Evolutionary conservation across 2,888 invertebrate genomes (phyloP), one percentile per base, ranked within the genome.

Genomic region (Drosophila pegasa): DNA sequence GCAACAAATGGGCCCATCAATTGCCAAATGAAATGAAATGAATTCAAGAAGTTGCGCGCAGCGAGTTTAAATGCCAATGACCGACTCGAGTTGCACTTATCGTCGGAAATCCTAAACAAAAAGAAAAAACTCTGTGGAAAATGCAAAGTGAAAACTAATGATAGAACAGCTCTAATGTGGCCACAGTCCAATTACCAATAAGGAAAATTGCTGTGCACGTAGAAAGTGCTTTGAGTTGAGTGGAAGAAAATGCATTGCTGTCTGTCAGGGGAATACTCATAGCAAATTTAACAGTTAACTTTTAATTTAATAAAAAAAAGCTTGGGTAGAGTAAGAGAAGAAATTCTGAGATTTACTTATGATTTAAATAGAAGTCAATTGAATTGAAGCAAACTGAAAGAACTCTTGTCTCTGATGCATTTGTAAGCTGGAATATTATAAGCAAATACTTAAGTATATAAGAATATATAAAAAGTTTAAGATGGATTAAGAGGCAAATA

Each of bases 11-110:
- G 57, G 66, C 58, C 62, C 73, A 79, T 79, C 70, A 79, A 79
- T 72, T 79, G 66, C 63, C 78, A 79, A 77, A 72, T 78, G 71
- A 72, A 77, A 72, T 78, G 71, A 72, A 77, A 75, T 62, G 75
- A 75, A 71, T 75, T 71, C 66, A 71, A 78, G 78, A 74, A 73
- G 69, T 61, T 60, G 55, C 35, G 38, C n/a, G 50, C 35, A 12
- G 27, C 47, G 33, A 76, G 73, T 69, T 71, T 63, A 68, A 77
- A 80, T 77, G 80, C 78, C 78, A 78, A 78, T 74, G 78, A 71
- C 80, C 78, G 78, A 62, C 55, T 52, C 66, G 67, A 66, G 40
- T 57, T 71, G 80, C 80, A 77, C 60, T 76, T 70, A 59, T 54
- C 50, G 45, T 35, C 27, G 29, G 45, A 59, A 45, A 29, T 54